Evolutionary conservation across 2,888 invertebrate species (phyloP), one percentile per base, ranked within the genome.

Genomic region (Helobdella robusta): DNA sequence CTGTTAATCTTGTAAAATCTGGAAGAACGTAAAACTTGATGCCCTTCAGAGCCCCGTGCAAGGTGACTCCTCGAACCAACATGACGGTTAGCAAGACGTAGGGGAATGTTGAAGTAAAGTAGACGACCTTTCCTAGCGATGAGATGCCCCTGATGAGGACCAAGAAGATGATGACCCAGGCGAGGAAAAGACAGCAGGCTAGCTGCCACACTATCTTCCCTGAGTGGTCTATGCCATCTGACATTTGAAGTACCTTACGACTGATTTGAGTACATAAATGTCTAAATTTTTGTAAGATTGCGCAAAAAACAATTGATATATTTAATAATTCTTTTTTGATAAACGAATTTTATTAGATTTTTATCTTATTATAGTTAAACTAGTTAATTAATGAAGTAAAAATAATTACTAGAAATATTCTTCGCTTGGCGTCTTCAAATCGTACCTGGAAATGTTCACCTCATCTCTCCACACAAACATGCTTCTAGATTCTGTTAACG

Each of bases 11-110:
- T 0, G 83, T 81, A 84, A 89, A 88, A 54, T 86, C 81, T 0
- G 90, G 89, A 4, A 82, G 83, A 30, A 90, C 80, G 75, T 88
- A 90, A 77, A 86, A 87, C 34, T 83, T 68, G 34, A 89, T 84
- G 0, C 90, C 90, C 1, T 87, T 84, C 11, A 70, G 70, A 0
- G 89, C 87, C 1, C 71, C 71, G 25, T 66, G 64, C 48, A 71
- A 62, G 18, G 66, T 69, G 8, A 54, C 66, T 28, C 70, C 70
- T 3, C 67, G 58, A 18, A 71, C 44, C 40, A 71, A 58, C 67
- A 71, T 68, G 50, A 69, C 61, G 25, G 69, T 69, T 67, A 71
- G 66, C 65, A 71, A 66, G 34, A 70, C 36, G 65, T 71, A 71
- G 25, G 71, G 71, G 56, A 71, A 71, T 23, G 59, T 68, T 32